A percentile compares a stretch with the other conserved stretches of the same genome.
Evolutionary conservation across 1,140 invertebrate species (phyloP).

Genomic region (Rhagoletis zephyria): DNA sequence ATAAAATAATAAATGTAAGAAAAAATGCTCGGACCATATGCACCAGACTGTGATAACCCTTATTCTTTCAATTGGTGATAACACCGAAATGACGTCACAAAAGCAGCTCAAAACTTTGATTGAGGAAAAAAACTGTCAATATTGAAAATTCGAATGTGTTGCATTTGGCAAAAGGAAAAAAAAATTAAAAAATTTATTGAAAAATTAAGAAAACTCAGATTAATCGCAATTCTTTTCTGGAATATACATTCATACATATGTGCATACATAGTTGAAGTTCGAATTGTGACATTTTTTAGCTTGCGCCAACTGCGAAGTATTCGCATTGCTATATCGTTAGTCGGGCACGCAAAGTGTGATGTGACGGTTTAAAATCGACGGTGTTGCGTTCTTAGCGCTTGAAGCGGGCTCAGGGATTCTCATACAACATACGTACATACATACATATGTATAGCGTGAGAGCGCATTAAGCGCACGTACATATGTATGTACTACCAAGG

Average conservation of each 20-base stretch:
- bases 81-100: neutral
- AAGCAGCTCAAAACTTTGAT: neutral
- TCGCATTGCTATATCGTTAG: neutral
- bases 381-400: neutral
- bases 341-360: constrained; percentile 20
- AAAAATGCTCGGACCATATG: too few species aligned
- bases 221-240: neutral
- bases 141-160: constrained; percentile 15
- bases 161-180: neutral
- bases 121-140: neutral
- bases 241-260: neutral
- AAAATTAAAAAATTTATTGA: constrained; percentile 21
- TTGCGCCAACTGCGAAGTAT: constrained; percentile 1
- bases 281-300: constrained; percentile 22
- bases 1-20: too few species aligned
- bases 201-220: constrained; percentile 8
- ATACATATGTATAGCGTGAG: neutral
- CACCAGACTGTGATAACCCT: neutral
- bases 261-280: neutral
- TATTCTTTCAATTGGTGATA: neutral
- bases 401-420: neutral
- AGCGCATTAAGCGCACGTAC: neutral
- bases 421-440: neutral
- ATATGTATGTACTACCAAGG: too few species aligned
- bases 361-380: constrained; percentile 18